A percentile compares a stretch with the other conserved stretches of the same genome.
phyloP scores from a whole-genome alignment of 2,888 invertebrate species.

The Ferrisia virgata region DNA sequence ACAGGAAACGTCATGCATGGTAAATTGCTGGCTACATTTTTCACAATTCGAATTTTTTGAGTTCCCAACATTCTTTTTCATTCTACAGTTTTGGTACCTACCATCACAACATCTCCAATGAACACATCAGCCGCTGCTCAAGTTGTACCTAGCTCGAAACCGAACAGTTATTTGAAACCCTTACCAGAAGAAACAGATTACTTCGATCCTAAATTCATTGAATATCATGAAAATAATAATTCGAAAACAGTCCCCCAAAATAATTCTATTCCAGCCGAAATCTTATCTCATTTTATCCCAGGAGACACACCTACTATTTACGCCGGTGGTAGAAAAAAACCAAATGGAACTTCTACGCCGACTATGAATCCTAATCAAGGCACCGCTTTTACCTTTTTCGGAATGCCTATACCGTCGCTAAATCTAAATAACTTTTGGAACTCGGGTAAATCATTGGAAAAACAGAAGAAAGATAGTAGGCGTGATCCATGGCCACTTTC shows the following conservation, averaged over 20 bases:
- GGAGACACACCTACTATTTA: constrained; percentile 64
- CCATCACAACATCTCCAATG: not conserved
- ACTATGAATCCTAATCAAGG: constrained; percentile 48
- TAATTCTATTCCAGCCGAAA: constrained; percentile 48
- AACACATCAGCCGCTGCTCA: not conserved
- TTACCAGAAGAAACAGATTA: constrained; percentile 75
- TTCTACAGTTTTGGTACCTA: not conserved
- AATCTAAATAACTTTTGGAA: constrained; percentile 53
- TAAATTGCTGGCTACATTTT: not conserved
- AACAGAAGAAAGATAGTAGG: constrained; percentile 51
- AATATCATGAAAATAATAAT: constrained; percentile 67
- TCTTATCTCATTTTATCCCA: constrained; percentile 55
- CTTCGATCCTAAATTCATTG: constrained; percentile 78
- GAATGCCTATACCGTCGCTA: constrained; percentile 72
- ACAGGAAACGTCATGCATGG: not conserved
- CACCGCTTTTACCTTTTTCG: constrained; percentile 76
- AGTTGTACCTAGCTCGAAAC: constrained; percentile 15
- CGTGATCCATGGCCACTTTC: constrained; percentile 56
- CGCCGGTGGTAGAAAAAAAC: constrained; percentile 53
- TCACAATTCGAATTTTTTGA: not conserved
- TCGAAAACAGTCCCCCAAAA: constrained; percentile 35
- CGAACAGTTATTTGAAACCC: constrained; percentile 52
- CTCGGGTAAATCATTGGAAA: constrained; percentile 37
- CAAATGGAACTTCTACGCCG: constrained; percentile 50
- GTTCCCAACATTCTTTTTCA: not conserved